phyloP scores from a whole-genome alignment of 2,888 invertebrate species.

The Strigamia transsilvanica region DNA sequence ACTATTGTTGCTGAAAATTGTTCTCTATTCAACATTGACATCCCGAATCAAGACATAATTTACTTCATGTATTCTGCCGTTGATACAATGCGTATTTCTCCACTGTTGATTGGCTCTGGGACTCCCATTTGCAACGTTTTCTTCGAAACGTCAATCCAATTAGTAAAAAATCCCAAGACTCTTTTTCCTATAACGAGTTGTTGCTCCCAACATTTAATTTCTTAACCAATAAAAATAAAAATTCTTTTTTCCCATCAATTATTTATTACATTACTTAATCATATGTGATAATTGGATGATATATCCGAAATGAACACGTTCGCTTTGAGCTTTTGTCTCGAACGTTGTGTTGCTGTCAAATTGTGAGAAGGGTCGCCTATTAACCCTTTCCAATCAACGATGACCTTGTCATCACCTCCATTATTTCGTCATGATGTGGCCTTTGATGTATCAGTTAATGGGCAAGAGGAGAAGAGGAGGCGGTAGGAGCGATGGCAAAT shows the following conservation, averaged over 20 bases:
- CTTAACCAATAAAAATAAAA: too few relatives aligned
- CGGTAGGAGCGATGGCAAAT: not conserved
- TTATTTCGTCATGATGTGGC: slow-evolving; percentile 10
- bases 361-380: slow-evolving; percentile 9
- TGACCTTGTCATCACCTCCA: slow-evolving; percentile 15
- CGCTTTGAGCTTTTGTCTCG: not conserved
- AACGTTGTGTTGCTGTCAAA: slow-evolving; percentile 20
- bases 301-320: slow-evolving; percentile 15
- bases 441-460: slow-evolving; percentile 15
- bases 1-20: slow-evolving; percentile 10
- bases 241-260: not conserved
- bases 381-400: slow-evolving; percentile 10
- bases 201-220: not conserved
- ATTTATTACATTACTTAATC: not conserved
- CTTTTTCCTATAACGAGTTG: not conserved
- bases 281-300: not conserved
- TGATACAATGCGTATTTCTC: not conserved
- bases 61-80: not conserved
- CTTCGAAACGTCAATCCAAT: not conserved
- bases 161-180: not conserved
- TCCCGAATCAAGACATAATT: not conserved
- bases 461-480: not conserved
- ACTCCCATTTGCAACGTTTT: slow-evolving; percentile 20
- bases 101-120: slow-evolving; percentile 6
- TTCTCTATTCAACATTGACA: not conserved